These are phyloP conservation scores for Anarsia innoxiella DNA, from an alignment of 2,888 invertebrate genomes.

Conservation along the genomic window DNA sequence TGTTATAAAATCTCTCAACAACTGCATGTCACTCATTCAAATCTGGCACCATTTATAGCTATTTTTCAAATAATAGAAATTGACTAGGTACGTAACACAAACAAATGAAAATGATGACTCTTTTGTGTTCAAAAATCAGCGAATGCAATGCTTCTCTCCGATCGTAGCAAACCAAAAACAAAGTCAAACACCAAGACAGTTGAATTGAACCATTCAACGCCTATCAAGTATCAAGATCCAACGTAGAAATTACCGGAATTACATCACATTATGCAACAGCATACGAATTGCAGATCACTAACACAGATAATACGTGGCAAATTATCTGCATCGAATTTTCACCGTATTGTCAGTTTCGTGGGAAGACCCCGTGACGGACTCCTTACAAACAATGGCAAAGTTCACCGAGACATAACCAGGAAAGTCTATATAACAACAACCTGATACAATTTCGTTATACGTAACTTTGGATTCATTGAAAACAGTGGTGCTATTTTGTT, in stretches of 20 bases:
- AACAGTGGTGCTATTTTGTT: slow-evolving; percentile 32
- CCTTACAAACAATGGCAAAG: slow-evolving; percentile 66
- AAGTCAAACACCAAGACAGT: not conserved
- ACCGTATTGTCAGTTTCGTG: slow-evolving; percentile 65
- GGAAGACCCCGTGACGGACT: slow-evolving; percentile 60
- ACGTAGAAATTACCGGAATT: slow-evolving; percentile 30
- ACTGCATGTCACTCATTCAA: no score
- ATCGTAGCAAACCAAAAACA: no score
- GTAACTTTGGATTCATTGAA: slow-evolving; percentile 43
- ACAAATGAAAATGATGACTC: no score
- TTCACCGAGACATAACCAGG: slow-evolving; percentile 70
- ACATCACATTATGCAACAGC: slow-evolving; percentile 44
- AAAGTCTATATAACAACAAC: slow-evolving; percentile 66
- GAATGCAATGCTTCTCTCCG: not conserved
- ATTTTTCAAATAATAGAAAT: no score
- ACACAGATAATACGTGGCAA: slow-evolving; percentile 53
- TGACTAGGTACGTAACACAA: no score
- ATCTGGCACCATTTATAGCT: no score
- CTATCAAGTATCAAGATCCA: slow-evolving; percentile 10
- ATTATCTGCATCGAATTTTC: slow-evolving; percentile 67
- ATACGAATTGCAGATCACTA: slow-evolving; percentile 43
- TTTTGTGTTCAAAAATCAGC: not conserved
- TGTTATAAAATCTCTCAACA: no score
- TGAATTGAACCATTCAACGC: not conserved
- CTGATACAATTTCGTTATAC: slow-evolving; percentile 52